Conservation (phyloP, 2,888 invertebrate species). For the Drosophila setosimentum region DNA sequence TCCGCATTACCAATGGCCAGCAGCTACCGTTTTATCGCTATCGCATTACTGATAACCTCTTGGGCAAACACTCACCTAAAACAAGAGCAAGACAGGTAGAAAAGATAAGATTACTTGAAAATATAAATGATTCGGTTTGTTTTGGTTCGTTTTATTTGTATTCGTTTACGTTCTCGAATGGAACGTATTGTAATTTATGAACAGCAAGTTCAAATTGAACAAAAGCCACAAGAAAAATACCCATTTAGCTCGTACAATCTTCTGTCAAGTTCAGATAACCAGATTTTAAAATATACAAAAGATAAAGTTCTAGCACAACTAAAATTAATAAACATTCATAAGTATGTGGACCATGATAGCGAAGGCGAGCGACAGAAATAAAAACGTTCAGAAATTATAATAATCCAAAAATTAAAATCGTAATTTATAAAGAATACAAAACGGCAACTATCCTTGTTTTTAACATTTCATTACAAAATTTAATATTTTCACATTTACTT, state of each 20-base stretch:
- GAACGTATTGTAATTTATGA: constrained; percentile 36
- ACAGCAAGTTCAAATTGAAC: constrained; percentile 20
- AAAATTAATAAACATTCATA: constrained; percentile 14
- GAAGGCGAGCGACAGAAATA: not conserved
- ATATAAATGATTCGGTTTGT: constrained; percentile 23
- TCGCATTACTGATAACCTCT: constrained; percentile 48
- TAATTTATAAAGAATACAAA: not conserved
- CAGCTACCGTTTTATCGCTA: constrained; percentile 42
- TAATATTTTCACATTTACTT: not conserved
- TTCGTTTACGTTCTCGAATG: not conserved
- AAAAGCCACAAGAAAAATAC: constrained; percentile 13
- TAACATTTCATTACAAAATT: not conserved
- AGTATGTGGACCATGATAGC: not conserved
- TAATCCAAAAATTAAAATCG: not conserved
- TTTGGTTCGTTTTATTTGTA: constrained; percentile 6
- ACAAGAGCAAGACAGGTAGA: constrained; percentile 35
- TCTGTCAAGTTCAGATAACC: constrained; percentile 20
- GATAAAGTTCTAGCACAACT: constrained; percentile 10
- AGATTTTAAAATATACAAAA: constrained; percentile 4
- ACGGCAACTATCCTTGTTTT: not conserved
- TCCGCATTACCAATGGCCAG: constrained; percentile 39
- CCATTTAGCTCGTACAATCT: not conserved
- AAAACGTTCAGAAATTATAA: not conserved
- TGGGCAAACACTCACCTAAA: constrained; percentile 57
- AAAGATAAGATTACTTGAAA: constrained; percentile 54